Conservation (phyloP, 1,140 invertebrate species). For the Antheraea mylitta region DNA sequence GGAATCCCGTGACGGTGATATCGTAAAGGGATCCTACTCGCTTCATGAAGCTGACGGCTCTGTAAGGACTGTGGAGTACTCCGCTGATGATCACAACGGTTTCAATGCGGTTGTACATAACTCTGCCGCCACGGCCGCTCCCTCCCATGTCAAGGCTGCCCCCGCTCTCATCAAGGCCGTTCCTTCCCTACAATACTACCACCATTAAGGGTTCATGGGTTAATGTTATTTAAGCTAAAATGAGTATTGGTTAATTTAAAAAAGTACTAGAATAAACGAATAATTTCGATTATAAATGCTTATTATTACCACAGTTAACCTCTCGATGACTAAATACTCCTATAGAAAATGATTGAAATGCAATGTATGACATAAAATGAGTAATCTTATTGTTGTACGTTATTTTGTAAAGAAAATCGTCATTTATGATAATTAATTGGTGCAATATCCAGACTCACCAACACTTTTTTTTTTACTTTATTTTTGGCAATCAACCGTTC, state of each 20-base stretch:
- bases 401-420: too few species aligned
- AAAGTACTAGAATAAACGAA: conserved; percentile 39
- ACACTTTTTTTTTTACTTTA: too few species aligned
- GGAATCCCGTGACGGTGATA: conserved; percentile 77
- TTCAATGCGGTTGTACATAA: conserved; percentile 81
- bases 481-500: too few species aligned
- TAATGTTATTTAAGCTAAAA: conserved; percentile 18
- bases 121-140: conserved; percentile 62
- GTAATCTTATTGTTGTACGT: too few species aligned
- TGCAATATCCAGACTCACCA: too few species aligned
- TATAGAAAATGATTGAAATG: too few species aligned
- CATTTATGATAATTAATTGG: too few species aligned
- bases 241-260: conserved; percentile 34
- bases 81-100: conserved; percentile 74
- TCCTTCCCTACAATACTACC: conserved; percentile 41
- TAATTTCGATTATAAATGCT: conserved; percentile 23
- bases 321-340: too few species aligned
- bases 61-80: conserved; percentile 76
- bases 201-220: conserved; percentile 27
- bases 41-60: conserved; percentile 78
- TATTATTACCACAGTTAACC: too few species aligned
- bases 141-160: conserved; percentile 20
- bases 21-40: conserved; percentile 79
- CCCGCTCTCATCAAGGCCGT: conserved; percentile 31
- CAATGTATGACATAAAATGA: too few species aligned